Evolutionary conservation across 2,113 vertebrate genomes (phyloP), one percentile per base, ranked within the genome.

Genomic region (Erpornis zantholeuca): DNA sequence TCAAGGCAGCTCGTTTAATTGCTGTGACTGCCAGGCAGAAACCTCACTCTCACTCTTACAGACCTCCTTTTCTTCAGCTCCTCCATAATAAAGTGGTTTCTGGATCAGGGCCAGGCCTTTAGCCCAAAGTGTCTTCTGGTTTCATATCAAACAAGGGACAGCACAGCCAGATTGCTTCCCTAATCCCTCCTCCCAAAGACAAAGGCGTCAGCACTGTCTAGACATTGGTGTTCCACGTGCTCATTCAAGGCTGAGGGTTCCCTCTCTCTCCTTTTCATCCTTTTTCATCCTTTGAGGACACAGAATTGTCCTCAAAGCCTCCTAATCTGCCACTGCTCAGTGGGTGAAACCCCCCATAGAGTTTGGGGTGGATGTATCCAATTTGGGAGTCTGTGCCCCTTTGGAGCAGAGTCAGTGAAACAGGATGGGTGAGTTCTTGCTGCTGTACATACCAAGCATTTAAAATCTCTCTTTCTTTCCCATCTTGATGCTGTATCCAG

Each of bases 61-160:
- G 73, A 36, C 23, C 70, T 82, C 50, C 69, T 82, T 95, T 92
- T 42, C 78, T 95, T 94, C 60, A 38, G 52, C 66, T 89, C 63
- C 60, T 69, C 91, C 66, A 16, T 57, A 75, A 54, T 40, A 69
- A 94, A 91, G 86, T 76, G 35, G 68, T 56, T 88, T 71, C 80
- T 97, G 95, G 94, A 93, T 7, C n/a, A 29, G 47, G 49, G 94
- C 88, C 96, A 96, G 57, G 60, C 77, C 83, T 88, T 92, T 35
- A 81, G 72, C 76, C 83, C 81, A 15, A 36, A 90, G 68, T 80
- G 66, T 80, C 83, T 95, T 75, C 85, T 47, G n/a, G 64, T 96
- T 94, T 95, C 50, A 4, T 68, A 64, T 72, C 59, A 52, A 75
- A 71, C 2, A 13, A 75, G 86, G 84, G 65, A 42, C 45, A 54